phyloP scores from a whole-genome alignment of 1,140 invertebrate species.

The Sogatella furcifera region DNA sequence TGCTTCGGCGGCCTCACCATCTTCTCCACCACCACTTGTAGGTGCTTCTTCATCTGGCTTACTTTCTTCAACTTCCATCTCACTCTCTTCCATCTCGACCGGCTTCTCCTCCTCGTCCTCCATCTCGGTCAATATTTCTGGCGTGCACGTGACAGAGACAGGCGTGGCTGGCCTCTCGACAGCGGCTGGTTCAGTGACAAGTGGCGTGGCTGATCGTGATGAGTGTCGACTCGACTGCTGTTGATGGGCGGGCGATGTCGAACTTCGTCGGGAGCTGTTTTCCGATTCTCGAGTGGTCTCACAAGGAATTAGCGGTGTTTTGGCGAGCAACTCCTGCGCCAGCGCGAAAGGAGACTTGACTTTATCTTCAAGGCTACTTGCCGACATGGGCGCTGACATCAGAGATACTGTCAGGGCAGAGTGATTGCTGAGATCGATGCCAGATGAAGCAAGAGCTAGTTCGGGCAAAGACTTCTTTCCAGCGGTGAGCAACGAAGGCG shows the following conservation, averaged over 20 bases:
- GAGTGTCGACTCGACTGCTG: constrained; percentile 3
- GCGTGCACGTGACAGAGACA: background rate
- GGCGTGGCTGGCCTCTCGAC: constrained; percentile 5
- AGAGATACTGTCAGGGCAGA: background rate
- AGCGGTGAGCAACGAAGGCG: constrained; percentile 1
- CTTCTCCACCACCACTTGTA: background rate
- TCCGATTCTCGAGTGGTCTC: too few relatives aligned
- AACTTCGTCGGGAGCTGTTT: too few relatives aligned
- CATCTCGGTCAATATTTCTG: background rate
- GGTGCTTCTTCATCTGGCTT: background rate
- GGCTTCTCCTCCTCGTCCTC: background rate
- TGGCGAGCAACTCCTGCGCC: too few relatives aligned
- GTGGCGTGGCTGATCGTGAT: constrained; percentile 2
- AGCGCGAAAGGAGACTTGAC: too few relatives aligned
- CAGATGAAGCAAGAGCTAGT: background rate
- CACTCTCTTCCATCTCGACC: background rate
- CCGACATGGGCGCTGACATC: too few relatives aligned
- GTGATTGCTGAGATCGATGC: background rate
- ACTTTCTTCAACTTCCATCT: background rate
- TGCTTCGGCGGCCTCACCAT: background rate
- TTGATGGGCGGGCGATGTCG: background rate
- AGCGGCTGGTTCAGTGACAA: background rate
- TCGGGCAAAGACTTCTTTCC: background rate
- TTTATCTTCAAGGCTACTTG: too few relatives aligned
- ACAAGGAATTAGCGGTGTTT: too few relatives aligned